Evolutionary conservation across 2,888 invertebrate genomes (phyloP), one percentile per base, ranked within the genome.

Genomic region (Lasioglossum calceatum): DNA sequence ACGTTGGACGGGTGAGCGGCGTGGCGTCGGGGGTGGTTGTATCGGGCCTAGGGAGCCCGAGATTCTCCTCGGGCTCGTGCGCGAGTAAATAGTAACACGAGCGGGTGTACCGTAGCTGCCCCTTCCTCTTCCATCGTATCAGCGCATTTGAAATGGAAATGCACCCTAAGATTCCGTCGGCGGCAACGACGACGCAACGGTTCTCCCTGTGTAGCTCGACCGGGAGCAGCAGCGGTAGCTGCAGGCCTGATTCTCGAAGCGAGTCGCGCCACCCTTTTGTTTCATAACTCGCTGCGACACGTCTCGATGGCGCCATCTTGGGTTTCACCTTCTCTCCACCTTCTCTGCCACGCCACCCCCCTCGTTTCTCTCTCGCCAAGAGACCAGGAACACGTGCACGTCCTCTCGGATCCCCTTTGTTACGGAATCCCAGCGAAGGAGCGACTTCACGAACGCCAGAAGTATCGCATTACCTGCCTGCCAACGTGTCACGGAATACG

Each of bases 121-220:
- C 74, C 77, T 36, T 36, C 14, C 64, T 7, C 32, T 4, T 32
- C 64, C 64, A 0, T 16, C 39, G 88, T 89, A 83, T 89, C 90
- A 79, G 84, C 84, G 87, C 88, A 92, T 93, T 93, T 93, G 90
- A 92, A 93, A 93, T 92, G 93, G 91, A 93, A 93, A 93, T 93
- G 85, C 89, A 81, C 83, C 90, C 88, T 86, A 89, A 92, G 91
- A 92, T 91, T 81, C 88, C 82, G 67, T 42, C 77, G 81, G 36
- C 67, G 67, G 39, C 67, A 67, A 44, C 78, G 77, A 44, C 64
- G 19, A 64, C 64, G 64, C 82, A 79, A 27, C 58, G 77, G 16
- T 77, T 72, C 76, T 32, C 64, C 16, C 64, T 12, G 64, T 16
- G 72, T 61, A 74, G 44, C 47, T 76, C 54, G 39, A 23, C 16